These are phyloP conservation scores for Choristoneura rosaceana DNA, from an alignment of 2,888 invertebrate species.

Conservation along the genomic window DNA sequence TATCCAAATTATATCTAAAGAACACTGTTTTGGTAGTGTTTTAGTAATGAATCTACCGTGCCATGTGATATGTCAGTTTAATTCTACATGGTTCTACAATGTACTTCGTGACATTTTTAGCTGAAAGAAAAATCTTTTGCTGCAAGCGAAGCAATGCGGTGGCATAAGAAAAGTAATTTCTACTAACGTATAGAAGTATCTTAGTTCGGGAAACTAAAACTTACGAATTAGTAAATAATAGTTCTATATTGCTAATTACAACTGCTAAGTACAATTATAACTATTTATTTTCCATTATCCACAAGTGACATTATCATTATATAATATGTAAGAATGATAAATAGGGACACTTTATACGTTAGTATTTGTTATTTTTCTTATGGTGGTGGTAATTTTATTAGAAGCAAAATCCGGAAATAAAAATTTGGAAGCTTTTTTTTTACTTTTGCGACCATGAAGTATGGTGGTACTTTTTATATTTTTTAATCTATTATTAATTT, in stretches of 20 bases:
- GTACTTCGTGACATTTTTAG: conserved; percentile 8
- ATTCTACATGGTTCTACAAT: conserved; percentile 35
- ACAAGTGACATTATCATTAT: too few species aligned
- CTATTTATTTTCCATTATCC: too few species aligned
- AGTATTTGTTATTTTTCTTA: conserved; percentile 6
- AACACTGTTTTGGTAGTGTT: conserved; percentile 33
- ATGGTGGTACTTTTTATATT: conserved; percentile 6
- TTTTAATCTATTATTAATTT: too few species aligned
- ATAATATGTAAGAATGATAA: not conserved
- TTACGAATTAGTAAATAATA: too few species aligned
- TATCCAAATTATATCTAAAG: conserved; percentile 23
- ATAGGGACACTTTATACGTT: not conserved
- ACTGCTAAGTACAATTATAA: too few species aligned
- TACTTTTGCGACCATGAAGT: conserved; percentile 41
- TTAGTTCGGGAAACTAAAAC: not conserved
- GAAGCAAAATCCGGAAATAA: conserved; percentile 44
- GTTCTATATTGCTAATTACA: too few species aligned
- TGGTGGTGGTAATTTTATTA: conserved; percentile 26
- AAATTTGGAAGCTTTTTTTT: conserved; percentile 54
- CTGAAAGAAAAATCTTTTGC: conserved; percentile 23
- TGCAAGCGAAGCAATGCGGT: conserved; percentile 72
- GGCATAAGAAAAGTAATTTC: conserved; percentile 48
- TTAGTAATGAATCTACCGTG: conserved; percentile 30
- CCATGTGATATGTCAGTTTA: conserved; percentile 13
- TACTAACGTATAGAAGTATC: conserved; percentile 36